Conservation (phyloP, 2,888 invertebrate genomes). For the Archips xylosteana region DNA sequence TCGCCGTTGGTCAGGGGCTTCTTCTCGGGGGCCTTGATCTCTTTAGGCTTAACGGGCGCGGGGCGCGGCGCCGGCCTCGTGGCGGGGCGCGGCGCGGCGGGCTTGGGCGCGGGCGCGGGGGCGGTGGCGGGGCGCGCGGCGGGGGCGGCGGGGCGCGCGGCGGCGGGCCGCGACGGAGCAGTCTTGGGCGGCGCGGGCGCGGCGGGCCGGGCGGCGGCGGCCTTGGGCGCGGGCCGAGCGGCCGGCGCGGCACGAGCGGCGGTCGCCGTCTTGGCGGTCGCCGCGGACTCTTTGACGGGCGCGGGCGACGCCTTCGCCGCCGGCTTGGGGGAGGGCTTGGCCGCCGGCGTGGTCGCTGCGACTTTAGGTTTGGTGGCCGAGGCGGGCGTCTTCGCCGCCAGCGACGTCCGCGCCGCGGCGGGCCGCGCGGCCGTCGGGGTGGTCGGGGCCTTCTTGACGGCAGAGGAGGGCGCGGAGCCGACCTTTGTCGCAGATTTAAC, state of each 20-base stretch:
- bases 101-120: constrained; percentile 47
- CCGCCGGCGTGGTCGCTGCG: constrained; percentile 56
- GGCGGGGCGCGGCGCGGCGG: constrained; percentile 46
- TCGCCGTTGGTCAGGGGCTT: constrained; percentile 86
- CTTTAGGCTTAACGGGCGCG: constrained; percentile 53
- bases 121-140: constrained; percentile 46
- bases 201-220: too few species aligned
- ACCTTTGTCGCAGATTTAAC: constrained; percentile 46
- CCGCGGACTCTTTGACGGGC: constrained; percentile 48
- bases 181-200: neutral
- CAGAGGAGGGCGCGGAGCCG: constrained; percentile 44
- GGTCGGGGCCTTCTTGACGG: constrained; percentile 51
- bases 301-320: constrained; percentile 54
- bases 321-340: constrained; percentile 53
- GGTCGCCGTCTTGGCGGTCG: constrained; percentile 46
- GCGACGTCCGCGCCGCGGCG: constrained; percentile 46
- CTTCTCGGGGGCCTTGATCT: constrained; percentile 68
- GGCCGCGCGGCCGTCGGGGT: constrained; percentile 50
- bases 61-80: constrained; percentile 35
- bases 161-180: constrained; percentile 46
- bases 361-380: constrained; percentile 60
- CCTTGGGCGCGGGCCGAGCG: too few species aligned
- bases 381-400: constrained; percentile 50
- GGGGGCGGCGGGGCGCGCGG: constrained; percentile 44
- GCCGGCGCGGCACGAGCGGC: constrained; percentile 46